Evolutionary conservation across 2,888 invertebrate genomes (phyloP).

Genomic region (Caenorhabditis doughertyi): DNA sequence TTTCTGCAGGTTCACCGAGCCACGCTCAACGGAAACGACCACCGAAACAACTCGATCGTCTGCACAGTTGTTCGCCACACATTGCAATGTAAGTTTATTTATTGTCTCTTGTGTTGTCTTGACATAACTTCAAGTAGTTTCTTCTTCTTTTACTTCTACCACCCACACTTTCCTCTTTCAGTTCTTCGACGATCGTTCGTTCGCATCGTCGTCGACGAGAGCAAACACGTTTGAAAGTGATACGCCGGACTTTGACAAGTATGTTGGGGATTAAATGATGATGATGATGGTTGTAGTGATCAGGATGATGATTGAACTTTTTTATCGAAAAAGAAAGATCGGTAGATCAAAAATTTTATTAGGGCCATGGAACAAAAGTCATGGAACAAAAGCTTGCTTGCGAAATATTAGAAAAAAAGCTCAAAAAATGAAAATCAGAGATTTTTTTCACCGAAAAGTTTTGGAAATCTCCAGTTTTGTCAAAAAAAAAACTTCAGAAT

Average conservation of each 20-base stretch:
- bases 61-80: constrained; percentile 52
- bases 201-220: constrained; percentile 57
- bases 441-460: too few relatives aligned
- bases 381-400: too few relatives aligned
- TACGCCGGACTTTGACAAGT: constrained; percentile 72
- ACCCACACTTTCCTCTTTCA: constrained; percentile 37
- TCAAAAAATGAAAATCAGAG: too few relatives aligned
- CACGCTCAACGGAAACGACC: constrained; percentile 42
- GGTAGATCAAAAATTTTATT: background rate
- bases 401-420: too few relatives aligned
- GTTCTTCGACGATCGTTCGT: constrained; percentile 63
- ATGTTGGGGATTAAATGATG: constrained; percentile 6
- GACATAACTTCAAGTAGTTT: too few relatives aligned
- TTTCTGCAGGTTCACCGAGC: constrained; percentile 28
- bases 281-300: background rate
- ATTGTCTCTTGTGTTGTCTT: too few relatives aligned
- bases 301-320: too few relatives aligned
- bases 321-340: background rate
- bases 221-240: constrained; percentile 67
- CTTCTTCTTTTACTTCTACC: background rate
- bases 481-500: too few relatives aligned
- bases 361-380: too few relatives aligned
- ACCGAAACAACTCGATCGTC: constrained; percentile 27
- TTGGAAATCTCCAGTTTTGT: too few relatives aligned
- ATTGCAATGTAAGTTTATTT: constrained; percentile 38